Base-by-base conservation (phyloP, 2,797 vertebrate genomes). In the Staurois parvus region DNA sequence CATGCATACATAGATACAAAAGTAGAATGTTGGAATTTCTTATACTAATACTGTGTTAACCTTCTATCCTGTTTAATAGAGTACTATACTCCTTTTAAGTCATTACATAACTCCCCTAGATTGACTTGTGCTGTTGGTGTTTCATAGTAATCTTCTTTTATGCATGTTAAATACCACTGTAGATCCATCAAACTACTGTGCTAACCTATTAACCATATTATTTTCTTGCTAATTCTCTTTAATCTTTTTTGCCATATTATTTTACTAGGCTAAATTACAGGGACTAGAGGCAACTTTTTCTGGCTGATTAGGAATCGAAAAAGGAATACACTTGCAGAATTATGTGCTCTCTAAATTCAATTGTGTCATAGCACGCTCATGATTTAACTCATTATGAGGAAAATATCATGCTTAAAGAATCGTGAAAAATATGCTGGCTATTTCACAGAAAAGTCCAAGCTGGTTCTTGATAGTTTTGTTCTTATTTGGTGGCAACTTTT, bases 181-280 rank as follows among this genome's bases (percentile, higher is more conserved):
- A 52, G 30, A 28, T 30, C 30, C 45, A 70, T 72, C 67, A 56
- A 17, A 64, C 29, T 15, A 52, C 48, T 72, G 59, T 26, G 11
- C 68, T 37, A n/a, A 81, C n/a, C 40, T 32, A 13, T 29, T 62
- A 81, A 72, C 37, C 34, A 72, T 52, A 81, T 72, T 26, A 59
- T 17, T 37, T 34, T 72, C 28, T 26, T 6, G 45, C 10, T 52
- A 30, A 56, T 12, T 2, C 45, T 37, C 68, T 81, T 62, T 62
- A 37, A 72, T 72, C 79, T 72, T 26, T 21, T 72, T 52, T 81
- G 45, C 42, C 40, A 67, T 80, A 70, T 80, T 70, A 69, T 80
- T 70, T 80, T 72, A 56, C 21, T 28, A 40, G 28, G 12, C 45
- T 81, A 48, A 48, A 32, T 56, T 81, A 69, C 45, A 3, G 1